phyloP scores from a whole-genome alignment of 2,888 invertebrate species.

The Synergus gifuensis region DNA sequence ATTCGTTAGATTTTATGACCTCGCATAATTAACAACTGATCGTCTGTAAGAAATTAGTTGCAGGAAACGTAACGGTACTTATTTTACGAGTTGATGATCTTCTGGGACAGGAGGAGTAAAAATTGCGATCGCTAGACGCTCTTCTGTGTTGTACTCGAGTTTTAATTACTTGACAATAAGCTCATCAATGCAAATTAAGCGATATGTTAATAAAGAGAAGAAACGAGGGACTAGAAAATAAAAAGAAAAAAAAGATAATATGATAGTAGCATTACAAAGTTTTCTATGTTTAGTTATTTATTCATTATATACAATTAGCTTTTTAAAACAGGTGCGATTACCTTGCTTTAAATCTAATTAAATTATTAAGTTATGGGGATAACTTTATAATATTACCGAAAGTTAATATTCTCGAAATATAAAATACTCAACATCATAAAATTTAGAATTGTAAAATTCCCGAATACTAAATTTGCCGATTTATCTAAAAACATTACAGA shows the following conservation, averaged over 20 bases:
- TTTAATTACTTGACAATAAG: slow-evolving; percentile 6
- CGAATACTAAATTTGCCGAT: too few relatives aligned
- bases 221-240: neutral
- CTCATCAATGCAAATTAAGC: slow-evolving; percentile 2
- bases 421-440: too few relatives aligned
- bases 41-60: neutral
- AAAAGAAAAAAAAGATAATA: neutral
- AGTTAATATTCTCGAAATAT: too few relatives aligned
- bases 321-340: neutral
- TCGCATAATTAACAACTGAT: neutral
- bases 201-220: neutral
- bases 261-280: neutral
- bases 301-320: neutral
- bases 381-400: neutral
- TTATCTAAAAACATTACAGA: too few relatives aligned
- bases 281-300: too few relatives aligned
- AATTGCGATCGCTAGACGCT: neutral
- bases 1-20: neutral
- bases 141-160: neutral
- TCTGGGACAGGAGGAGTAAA: neutral
- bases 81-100: slow-evolving; percentile 9
- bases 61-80: neutral
- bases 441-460: too few relatives aligned
- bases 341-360: neutral
- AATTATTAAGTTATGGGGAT: neutral